Evolutionary conservation across 1,140 invertebrate genomes (phyloP).

Genomic region (Eupristina koningsbergeri): DNA sequence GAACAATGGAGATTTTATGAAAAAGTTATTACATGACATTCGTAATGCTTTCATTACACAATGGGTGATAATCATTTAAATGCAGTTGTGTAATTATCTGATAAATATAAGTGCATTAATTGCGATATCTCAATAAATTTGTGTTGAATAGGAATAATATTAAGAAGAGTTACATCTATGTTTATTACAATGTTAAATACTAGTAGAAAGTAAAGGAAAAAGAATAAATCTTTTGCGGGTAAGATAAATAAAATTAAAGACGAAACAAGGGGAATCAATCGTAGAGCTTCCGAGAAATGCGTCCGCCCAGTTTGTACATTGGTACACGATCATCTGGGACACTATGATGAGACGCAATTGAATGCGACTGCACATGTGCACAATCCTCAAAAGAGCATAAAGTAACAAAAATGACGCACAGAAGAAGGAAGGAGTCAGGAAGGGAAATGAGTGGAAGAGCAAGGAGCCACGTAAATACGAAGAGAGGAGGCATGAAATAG

Average conservation of each 20-base stretch:
- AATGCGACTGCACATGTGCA: slow-evolving; percentile 32
- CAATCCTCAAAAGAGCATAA: neutral
- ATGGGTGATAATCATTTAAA: neutral
- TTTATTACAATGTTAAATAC: slow-evolving; percentile 24
- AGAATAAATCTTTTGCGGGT: neutral
- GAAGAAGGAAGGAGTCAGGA: no score
- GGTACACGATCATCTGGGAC: slow-evolving; percentile 42
- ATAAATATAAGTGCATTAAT: slow-evolving; percentile 2
- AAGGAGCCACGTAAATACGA: neutral
- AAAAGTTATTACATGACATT: neutral
- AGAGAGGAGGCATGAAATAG: slow-evolving; percentile 48
- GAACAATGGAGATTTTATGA: neutral
- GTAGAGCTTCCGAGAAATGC: slow-evolving; percentile 55
- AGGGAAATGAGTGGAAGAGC: no score
- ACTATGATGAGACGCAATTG: no score
- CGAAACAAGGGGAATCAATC: slow-evolving; percentile 44
- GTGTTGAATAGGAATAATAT: neutral
- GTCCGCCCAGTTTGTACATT: slow-evolving; percentile 50
- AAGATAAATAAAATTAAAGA: slow-evolving; percentile 43
- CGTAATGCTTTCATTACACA: neutral
- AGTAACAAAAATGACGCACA: neutral
- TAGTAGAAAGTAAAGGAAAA: neutral
- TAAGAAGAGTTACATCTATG: neutral
- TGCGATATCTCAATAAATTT: neutral
- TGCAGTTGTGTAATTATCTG: neutral